These are phyloP conservation scores for Cherax destructor DNA, from an alignment of 1,140 invertebrate species.

Conservation along the genomic window DNA sequence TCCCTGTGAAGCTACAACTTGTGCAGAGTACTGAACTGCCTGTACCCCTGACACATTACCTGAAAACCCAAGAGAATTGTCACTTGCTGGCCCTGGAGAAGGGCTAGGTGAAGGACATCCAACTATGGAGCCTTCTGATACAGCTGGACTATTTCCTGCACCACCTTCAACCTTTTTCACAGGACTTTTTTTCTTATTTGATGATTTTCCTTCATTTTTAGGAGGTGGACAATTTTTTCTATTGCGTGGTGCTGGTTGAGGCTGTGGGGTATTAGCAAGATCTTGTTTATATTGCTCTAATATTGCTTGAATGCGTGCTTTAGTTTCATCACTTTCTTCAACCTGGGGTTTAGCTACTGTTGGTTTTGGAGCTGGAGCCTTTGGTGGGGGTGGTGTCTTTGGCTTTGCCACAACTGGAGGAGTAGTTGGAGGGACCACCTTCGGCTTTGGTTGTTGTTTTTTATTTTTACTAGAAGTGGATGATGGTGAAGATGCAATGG, in stretches of 20 bases:
- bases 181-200: slow-evolving; percentile 73
- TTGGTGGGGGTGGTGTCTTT: slow-evolving; percentile 76
- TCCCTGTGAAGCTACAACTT: slow-evolving; percentile 37
- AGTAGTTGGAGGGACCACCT: slow-evolving; percentile 77
- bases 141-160: slow-evolving; percentile 64
- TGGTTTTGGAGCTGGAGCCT: slow-evolving; percentile 78
- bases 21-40: slow-evolving; percentile 47
- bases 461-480: slow-evolving; percentile 71
- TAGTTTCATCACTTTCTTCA: slow-evolving; percentile 87
- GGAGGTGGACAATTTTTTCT: slow-evolving; percentile 83
- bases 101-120: slow-evolving; percentile 76
- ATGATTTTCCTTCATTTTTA: slow-evolving; percentile 73
- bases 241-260: slow-evolving; percentile 83
- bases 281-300: slow-evolving; percentile 88
- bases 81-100: slow-evolving; percentile 62
- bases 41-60: slow-evolving; percentile 17
- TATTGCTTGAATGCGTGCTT: slow-evolving; percentile 87
- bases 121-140: slow-evolving; percentile 71
- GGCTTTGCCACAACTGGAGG: slow-evolving; percentile 73
- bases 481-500: slow-evolving; percentile 77
- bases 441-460: slow-evolving; percentile 67
- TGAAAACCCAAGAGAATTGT: slow-evolving; percentile 56
- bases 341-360: slow-evolving; percentile 78
- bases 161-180: slow-evolving; percentile 77
- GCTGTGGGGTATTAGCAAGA: slow-evolving; percentile 86